A percentile compares a stretch with the other conserved stretches of the same genome.
Evolutionary conservation across 2,113 vertebrate species (phyloP).

Genomic region (Pogonocichla stellata): DNA sequence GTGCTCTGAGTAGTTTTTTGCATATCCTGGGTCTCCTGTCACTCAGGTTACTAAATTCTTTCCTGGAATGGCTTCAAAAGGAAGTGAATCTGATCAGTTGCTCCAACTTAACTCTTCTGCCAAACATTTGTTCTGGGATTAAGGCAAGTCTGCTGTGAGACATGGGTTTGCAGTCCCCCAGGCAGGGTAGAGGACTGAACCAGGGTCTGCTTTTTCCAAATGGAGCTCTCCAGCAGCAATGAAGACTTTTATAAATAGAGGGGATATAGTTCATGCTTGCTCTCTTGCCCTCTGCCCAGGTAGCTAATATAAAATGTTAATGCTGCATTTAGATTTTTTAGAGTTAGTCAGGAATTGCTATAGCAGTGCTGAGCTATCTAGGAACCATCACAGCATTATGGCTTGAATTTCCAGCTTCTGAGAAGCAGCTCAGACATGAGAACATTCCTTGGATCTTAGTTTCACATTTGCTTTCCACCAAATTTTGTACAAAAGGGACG

Average conservation of each 20-base stretch:
- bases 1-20: background rate
- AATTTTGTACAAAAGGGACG: background rate
- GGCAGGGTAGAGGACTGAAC: background rate
- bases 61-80: background rate
- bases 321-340: background rate
- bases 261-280: background rate
- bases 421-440: background rate
- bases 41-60: background rate
- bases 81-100: fast-evolving
- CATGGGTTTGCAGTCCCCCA: background rate
- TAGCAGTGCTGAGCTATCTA: background rate
- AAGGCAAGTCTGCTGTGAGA: background rate
- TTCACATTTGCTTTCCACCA: background rate
- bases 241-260: background rate
- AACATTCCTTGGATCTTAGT: background rate
- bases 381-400: background rate
- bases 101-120: background rate
- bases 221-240: background rate
- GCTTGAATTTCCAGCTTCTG: background rate
- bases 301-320: background rate
- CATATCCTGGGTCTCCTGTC: background rate
- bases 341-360: background rate
- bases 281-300: background rate
- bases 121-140: background rate
- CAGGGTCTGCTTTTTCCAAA: background rate